phyloP scores from a whole-genome alignment of 2,113 vertebrate species.

The Limnothrissa miodon region DNA sequence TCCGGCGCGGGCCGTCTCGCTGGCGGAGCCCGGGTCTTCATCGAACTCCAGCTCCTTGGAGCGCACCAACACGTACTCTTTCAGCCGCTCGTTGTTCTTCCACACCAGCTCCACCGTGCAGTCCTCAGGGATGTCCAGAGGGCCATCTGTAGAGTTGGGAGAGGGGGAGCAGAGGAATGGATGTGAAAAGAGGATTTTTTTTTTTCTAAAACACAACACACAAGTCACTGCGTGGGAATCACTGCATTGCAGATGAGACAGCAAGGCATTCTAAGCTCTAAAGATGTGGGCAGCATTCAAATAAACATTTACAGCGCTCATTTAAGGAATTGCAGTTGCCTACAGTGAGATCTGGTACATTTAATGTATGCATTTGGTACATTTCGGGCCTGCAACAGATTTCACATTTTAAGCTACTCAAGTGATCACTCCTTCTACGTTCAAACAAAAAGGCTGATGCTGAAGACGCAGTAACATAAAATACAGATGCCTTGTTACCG shows the following conservation, averaged over 20 bases:
- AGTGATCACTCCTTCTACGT: too few relatives aligned
- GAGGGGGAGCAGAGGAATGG: neutral
- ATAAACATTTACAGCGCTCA: too few relatives aligned
- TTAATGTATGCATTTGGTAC: too few relatives aligned
- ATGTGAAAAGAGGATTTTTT: neutral
- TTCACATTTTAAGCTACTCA: too few relatives aligned
- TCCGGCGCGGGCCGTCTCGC: conserved; percentile 88
- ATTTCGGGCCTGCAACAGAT: too few relatives aligned
- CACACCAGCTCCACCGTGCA: conserved; percentile 89
- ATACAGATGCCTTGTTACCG: too few relatives aligned
- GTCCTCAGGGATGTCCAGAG: conserved; percentile 80
- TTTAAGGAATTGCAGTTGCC: too few relatives aligned
- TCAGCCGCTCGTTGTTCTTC: conserved; percentile 94
- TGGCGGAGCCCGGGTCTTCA: conserved; percentile 88
- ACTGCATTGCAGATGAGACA: neutral
- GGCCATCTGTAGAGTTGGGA: conserved; percentile 71
- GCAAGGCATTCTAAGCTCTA: neutral
- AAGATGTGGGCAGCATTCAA: neutral
- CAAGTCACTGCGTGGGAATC: too few relatives aligned
- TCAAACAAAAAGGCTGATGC: too few relatives aligned
- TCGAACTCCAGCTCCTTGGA: conserved; percentile 94
- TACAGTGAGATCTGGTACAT: too few relatives aligned
- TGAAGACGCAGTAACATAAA: too few relatives aligned
- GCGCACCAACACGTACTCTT: conserved; percentile 92
- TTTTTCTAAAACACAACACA: too few relatives aligned